Percentiles rank a stretch among this genome's conserved stretches.
Evolutionary conservation across 2,797 vertebrate species (phyloP).

Genomic region (Mus spretus): DNA sequence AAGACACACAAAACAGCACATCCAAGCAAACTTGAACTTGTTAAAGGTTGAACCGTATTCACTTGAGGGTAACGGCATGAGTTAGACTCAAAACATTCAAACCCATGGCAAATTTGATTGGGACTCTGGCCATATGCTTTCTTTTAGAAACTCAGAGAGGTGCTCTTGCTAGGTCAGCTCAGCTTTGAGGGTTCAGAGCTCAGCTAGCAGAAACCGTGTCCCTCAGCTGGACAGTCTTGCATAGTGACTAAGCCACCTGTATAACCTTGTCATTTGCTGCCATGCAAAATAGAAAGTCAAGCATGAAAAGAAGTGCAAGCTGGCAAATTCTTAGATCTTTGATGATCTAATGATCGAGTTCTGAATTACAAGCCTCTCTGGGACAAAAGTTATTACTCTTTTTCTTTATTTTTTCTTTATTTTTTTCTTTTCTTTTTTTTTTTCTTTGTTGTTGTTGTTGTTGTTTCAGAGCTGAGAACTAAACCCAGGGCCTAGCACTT

Average conservation of each 20-base stretch:
- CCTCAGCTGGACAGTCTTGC: background rate
- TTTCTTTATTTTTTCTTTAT: too few species aligned
- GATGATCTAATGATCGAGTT: background rate
- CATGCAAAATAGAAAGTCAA: background rate
- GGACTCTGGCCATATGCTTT: background rate
- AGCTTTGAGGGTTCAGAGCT: background rate
- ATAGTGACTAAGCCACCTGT: background rate
- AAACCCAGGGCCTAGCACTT: too few species aligned
- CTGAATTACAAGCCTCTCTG: slow-evolving; percentile 14
- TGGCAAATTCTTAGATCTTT: background rate
- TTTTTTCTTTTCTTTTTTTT: too few species aligned
- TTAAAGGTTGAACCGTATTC: slow-evolving; percentile 11
- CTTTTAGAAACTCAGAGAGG: background rate
- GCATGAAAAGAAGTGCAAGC: background rate
- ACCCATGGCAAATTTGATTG: background rate
- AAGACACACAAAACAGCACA: background rate
- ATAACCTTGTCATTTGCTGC: background rate
- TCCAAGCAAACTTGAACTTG: background rate
- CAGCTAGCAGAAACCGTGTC: background rate
- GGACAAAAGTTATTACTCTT: background rate
- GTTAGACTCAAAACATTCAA: background rate
- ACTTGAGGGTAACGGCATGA: background rate
- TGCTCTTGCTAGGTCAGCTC: background rate
- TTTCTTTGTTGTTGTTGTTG: too few species aligned
- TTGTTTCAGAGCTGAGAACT: too few species aligned